A percentile compares a stretch with the other conserved stretches of the same genome.
Evolutionary conservation across 2,113 vertebrate genomes (phyloP).

Genomic region (Hippopotamus amphibius): DNA sequence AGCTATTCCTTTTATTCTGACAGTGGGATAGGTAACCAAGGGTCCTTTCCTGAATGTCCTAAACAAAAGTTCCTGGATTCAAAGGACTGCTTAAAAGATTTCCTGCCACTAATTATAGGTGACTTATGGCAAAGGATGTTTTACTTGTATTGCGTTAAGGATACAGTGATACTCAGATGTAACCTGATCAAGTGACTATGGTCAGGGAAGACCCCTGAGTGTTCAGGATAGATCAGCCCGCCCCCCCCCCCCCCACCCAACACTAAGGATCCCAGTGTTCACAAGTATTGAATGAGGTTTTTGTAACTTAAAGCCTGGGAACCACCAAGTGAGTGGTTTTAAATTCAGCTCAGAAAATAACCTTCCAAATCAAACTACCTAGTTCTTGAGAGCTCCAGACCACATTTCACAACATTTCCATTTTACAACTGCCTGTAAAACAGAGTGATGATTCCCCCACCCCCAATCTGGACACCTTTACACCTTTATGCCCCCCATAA

Average conservation of each 20-base stretch:
- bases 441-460: fast-evolving
- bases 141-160: background rate
- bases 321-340: background rate
- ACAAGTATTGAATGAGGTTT: constrained; percentile 33
- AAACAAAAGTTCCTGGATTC: background rate
- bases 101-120: background rate
- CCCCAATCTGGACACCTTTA: background rate
- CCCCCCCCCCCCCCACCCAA: background rate
- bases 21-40: background rate
- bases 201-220: background rate
- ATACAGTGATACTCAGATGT: background rate
- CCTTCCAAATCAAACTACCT: constrained; percentile 34
- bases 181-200: constrained; percentile 9
- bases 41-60: background rate
- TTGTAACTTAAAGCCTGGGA: constrained; percentile 22
- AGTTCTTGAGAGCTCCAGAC: background rate
- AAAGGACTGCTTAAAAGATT: constrained; percentile 36
- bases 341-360: constrained; percentile 7
- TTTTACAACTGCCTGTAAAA: constrained; percentile 53
- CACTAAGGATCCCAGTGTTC: background rate
- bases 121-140: constrained; percentile 13
- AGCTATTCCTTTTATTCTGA: background rate
- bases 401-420: background rate
- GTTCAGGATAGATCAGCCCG: fast-evolving
- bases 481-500: background rate